phyloP scores from a whole-genome alignment of 2,797 vertebrate genomes.

The Peromyscus attwateri region DNA sequence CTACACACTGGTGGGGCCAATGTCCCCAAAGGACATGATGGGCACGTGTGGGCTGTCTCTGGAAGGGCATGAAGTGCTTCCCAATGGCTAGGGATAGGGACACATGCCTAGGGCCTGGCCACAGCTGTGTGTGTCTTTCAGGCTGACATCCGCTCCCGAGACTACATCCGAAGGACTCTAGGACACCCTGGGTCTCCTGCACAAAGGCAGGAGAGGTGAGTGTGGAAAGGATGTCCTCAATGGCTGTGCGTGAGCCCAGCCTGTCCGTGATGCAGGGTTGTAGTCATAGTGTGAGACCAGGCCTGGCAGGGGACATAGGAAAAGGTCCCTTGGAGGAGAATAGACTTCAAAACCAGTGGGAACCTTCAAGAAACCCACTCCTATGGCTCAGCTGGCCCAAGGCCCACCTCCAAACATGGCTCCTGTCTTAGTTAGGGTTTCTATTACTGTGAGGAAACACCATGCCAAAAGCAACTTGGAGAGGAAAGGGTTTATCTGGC shows the following conservation, averaged over 20 bases:
- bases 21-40: neutral
- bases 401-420: neutral
- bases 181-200: neutral
- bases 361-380: neutral
- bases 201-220: conserved; percentile 80
- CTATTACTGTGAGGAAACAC: neutral
- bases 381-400: neutral
- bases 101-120: neutral
- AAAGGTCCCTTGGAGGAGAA: neutral
- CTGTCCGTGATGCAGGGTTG: conserved; percentile 81
- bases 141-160: conserved; percentile 93
- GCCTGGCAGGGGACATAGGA: conserved; percentile 53
- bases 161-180: conserved; percentile 90
- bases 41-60: neutral
- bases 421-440: neutral
- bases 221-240: neutral
- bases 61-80: no score
- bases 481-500: neutral
- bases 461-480: neutral
- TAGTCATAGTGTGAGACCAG: conserved; percentile 70
- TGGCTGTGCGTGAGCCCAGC: conserved; percentile 49
- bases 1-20: fast-evolving
- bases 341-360: fast-evolving
- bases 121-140: conserved; percentile 72
- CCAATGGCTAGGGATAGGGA: fast-evolving